phyloP scores from a whole-genome alignment of 2,113 vertebrate species.

The Amazona guildingii region DNA sequence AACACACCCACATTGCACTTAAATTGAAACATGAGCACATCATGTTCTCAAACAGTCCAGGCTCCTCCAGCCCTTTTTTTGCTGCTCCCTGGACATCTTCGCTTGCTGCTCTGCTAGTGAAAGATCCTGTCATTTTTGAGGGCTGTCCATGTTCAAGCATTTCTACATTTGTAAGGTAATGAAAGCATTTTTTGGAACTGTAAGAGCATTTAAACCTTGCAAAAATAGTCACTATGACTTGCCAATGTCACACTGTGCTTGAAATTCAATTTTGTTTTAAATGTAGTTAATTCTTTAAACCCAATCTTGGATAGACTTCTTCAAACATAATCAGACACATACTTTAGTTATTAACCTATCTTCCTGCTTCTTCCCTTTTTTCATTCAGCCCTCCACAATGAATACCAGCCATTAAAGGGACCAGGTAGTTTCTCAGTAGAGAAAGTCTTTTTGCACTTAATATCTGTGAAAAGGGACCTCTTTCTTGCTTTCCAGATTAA shows the following conservation, averaged over 20 bases:
- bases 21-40: background rate
- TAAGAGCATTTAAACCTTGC: background rate
- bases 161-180: background rate
- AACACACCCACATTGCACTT: background rate
- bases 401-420: background rate
- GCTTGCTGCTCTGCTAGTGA: background rate
- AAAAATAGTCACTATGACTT: background rate
- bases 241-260: background rate
- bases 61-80: background rate
- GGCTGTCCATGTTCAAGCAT: background rate
- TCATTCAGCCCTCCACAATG: background rate
- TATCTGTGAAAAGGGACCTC: background rate
- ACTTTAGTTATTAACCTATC: background rate
- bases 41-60: background rate
- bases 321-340: background rate
- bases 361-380: background rate
- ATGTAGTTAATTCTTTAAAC: background rate
- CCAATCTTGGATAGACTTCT: background rate
- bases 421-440: background rate
- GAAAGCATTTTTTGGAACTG: background rate
- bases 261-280: slow-evolving; percentile 1
- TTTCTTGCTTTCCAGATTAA: background rate
- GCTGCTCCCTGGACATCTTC: background rate
- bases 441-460: background rate
- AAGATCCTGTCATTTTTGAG: background rate